These are phyloP conservation scores for Pterois miles DNA, from an alignment of 2,797 vertebrate species.

Conservation along the genomic window DNA sequence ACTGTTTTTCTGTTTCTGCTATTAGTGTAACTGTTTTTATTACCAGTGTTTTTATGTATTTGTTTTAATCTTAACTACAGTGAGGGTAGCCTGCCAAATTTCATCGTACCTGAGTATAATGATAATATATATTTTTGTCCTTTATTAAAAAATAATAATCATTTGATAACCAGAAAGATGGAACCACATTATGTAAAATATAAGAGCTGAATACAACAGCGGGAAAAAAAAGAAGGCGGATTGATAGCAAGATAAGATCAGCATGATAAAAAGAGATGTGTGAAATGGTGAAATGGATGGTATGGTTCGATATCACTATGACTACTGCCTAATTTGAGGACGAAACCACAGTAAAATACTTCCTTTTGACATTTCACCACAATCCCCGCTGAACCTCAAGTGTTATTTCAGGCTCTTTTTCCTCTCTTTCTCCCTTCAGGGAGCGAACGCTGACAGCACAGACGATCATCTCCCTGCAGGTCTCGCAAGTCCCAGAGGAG, in stretches of 20 bases:
- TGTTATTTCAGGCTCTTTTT: not conserved
- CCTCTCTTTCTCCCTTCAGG: constrained; percentile 55
- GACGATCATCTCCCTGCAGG: constrained; percentile 75
- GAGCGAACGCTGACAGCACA: constrained; percentile 75
- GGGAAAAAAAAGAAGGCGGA: not conserved
- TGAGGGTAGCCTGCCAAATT: too few species aligned
- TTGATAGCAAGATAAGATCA: not conserved
- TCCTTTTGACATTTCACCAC: not conserved
- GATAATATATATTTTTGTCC: not conserved
- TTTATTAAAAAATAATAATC: not conserved
- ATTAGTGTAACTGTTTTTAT: too few species aligned
- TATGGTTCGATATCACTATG: not conserved
- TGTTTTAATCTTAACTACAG: too few species aligned
- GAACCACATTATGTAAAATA: not conserved
- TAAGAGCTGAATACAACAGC: not conserved
- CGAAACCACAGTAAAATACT: not conserved
- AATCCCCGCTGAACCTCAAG: not conserved
- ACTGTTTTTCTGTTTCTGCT: too few species aligned
- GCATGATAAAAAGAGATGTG: not conserved
- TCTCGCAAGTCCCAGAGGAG: constrained; percentile 48
- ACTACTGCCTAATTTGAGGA: not conserved
- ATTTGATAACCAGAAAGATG: not conserved
- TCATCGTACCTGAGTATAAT: too few species aligned
- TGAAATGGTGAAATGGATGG: not conserved
- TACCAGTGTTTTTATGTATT: too few species aligned